phyloP scores from a whole-genome alignment of 2,113 vertebrate genomes.

The Philantomba maxwellii region DNA sequence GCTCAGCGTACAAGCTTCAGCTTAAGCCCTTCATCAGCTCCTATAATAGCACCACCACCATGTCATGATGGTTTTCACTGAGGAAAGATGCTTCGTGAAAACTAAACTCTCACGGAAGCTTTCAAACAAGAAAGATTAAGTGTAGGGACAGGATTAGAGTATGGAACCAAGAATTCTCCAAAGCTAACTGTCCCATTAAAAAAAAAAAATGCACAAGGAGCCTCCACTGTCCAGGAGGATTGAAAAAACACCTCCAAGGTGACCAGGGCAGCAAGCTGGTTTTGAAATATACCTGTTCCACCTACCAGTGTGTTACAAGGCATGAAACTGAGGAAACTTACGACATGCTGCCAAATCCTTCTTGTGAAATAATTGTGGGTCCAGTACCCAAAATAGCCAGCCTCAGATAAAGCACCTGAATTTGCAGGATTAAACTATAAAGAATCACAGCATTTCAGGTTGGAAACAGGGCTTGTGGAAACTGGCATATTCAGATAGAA shows the following conservation, averaged over 20 bases:
- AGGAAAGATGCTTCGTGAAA: neutral
- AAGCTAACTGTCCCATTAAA: neutral
- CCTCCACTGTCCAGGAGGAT: neutral
- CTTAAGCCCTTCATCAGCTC: neutral
- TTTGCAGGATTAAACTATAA: conserved; percentile 4
- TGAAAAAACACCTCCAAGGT: neutral
- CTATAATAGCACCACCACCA: neutral
- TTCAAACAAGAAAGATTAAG: neutral
- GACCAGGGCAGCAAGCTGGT: neutral
- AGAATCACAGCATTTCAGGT: conserved; percentile 11
- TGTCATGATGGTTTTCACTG: neutral
- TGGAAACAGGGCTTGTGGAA: conserved; percentile 32
- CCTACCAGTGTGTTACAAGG: neutral
- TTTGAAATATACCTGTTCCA: neutral
- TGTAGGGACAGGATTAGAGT: neutral
- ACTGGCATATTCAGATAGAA: neutral
- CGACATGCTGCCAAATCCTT: neutral
- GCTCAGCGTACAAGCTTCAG: neutral
- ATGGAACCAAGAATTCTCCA: neutral
- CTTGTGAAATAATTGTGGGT: neutral
- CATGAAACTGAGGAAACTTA: neutral
- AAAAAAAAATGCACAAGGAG: neutral
- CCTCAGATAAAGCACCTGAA: conserved; percentile 19
- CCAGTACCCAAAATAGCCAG: conserved; percentile 33
- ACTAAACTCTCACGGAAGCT: neutral